These are phyloP conservation scores for Helicoverpa zea DNA, from an alignment of 1,140 invertebrate genomes.

Conservation along the genomic window DNA sequence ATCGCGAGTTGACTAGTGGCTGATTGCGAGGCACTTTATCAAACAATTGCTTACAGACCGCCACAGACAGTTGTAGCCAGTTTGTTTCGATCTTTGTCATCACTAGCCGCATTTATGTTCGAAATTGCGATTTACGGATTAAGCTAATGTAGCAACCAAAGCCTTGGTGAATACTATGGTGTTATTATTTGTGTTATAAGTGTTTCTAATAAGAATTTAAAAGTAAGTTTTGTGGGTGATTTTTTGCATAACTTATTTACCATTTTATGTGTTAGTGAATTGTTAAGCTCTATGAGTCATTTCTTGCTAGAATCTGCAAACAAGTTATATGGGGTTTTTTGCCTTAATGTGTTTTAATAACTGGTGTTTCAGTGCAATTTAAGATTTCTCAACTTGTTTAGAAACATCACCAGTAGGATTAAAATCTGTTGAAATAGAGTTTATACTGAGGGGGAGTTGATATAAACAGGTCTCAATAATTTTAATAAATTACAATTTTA, in stretches of 20 bases:
- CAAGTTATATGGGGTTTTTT: slow-evolving; percentile 38
- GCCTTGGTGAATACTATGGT: slow-evolving; percentile 5
- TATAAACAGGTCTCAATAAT: slow-evolving; percentile 10
- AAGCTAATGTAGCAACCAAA: slow-evolving; percentile 12
- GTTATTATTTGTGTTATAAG: slow-evolving; percentile 1
- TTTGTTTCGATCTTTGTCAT: slow-evolving; percentile 50
- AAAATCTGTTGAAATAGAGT: background rate
- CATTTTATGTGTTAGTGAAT: slow-evolving; percentile 20
- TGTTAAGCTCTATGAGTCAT: slow-evolving; percentile 37
- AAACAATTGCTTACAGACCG: slow-evolving; percentile 28
- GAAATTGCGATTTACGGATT: slow-evolving; percentile 7
- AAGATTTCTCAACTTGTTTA: background rate
- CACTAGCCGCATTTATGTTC: slow-evolving; percentile 10
- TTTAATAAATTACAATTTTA: slow-evolving; percentile 15
- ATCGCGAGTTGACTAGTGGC: slow-evolving; percentile 55
- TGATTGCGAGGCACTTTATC: slow-evolving; percentile 22
- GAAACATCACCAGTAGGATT: background rate
- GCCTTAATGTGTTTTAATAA: background rate
- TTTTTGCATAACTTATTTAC: slow-evolving; percentile 11
- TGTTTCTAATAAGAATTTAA: slow-evolving; percentile 4
- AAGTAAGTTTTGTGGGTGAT: slow-evolving; percentile 19
- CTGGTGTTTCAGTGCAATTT: background rate
- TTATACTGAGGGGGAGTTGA: slow-evolving; percentile 5
- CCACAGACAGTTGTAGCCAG: slow-evolving; percentile 4
- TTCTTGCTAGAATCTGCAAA: slow-evolving; percentile 29